Evolutionary conservation across 2,888 invertebrate genomes (phyloP), one percentile per base, ranked within the genome.

Genomic region (Hyppa rectilinea): DNA sequence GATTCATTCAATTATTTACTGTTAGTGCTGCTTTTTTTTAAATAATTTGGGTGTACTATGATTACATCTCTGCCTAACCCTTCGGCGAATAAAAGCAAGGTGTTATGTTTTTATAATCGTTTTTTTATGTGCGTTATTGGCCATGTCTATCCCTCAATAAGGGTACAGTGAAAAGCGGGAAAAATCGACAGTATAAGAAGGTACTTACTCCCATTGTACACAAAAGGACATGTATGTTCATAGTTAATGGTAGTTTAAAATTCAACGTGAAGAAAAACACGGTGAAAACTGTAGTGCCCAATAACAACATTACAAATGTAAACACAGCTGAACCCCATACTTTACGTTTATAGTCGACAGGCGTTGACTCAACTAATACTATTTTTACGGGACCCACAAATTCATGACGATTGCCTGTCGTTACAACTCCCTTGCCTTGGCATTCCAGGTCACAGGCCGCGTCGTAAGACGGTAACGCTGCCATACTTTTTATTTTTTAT

Each of bases 371-470:
- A 3, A 94, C 86, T n/a, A 93, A 76, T 50, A 92, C 76, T 60
- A 94, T 92, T 81, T 90, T 93, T 23, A 94, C 92, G 0, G 92
- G 92, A 6, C 94, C 93, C 5, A 91, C 85, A 53, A 92, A 93
- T 71, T 92, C 92, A 31, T 67, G 79, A 6, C 38, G 53, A n/a
- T 12, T 20, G 9, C 2, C 12, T 14, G 0, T 0, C 77, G 75
- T 1, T 23, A 4, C 1, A 81, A 74, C 0, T 29, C 1, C 14
- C 29, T 69, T 26, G 45, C 50, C 77, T 12, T 82, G 67, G 61
- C 92, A 92, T 82, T 92, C 90, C 31, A 91, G 81, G 36, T 90
- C 87, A 80, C 59, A 59, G 29, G 3, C n/a, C 5, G 5, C 17
- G 3, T 49, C 4, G 17, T 29, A 29, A 49, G 5, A 2, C 2